Conservation (phyloP, 2,113 vertebrate species). For the Nerophis ophidion region DNA sequence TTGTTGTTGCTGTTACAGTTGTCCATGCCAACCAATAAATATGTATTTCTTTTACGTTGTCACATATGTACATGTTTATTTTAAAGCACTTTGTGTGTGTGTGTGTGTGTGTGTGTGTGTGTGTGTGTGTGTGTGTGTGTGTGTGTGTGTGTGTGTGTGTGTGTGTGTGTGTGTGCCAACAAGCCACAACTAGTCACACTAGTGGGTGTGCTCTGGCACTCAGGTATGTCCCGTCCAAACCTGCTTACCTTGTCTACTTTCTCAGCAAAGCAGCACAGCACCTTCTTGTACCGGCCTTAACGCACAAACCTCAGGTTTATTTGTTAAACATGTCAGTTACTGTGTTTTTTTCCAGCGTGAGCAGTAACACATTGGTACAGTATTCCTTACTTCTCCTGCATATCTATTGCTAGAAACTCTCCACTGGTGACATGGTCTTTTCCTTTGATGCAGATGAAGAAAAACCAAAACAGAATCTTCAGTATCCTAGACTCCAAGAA, state of each 20-base stretch:
- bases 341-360: constrained; percentile 58
- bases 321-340: constrained; percentile 43
- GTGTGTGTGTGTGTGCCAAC: constrained; percentile 1
- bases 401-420: neutral
- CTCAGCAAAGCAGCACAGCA: constrained; percentile 6
- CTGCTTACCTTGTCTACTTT: constrained; percentile 57
- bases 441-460: constrained; percentile 45
- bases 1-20: neutral
- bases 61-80: no score
- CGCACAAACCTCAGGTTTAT: neutral
- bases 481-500: constrained; percentile 30
- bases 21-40: constrained; percentile 36
- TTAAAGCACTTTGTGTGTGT: no score
- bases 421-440: neutral
- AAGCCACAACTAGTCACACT: constrained; percentile 9
- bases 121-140: neutral
- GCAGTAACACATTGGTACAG: constrained; percentile 48
- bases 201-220: constrained; percentile 52
- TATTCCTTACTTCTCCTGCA: constrained; percentile 4
- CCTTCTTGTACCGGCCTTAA: neutral
- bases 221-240: constrained; percentile 57
- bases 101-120: no score
- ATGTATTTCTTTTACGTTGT: constrained; percentile 14
- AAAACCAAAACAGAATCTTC: constrained; percentile 44
- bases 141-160: neutral